These are phyloP conservation scores for Galerucella nymphaeae DNA, from an alignment of 2,888 invertebrate species.

Conservation along the genomic window DNA sequence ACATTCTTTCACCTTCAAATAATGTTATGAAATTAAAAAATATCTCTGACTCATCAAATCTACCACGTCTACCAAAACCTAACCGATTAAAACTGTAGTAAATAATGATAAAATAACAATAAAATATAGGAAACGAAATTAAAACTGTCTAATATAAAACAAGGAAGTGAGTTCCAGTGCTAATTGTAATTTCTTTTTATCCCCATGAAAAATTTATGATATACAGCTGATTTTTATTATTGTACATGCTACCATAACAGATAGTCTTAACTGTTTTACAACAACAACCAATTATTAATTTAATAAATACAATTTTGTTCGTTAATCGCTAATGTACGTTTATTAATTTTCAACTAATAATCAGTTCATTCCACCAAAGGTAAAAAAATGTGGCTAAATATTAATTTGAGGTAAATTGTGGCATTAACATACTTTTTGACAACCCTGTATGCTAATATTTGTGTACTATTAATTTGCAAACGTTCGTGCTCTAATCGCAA, in stretches of 20 bases:
- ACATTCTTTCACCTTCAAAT: no score
- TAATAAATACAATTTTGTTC: neutral
- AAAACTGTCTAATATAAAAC: neutral
- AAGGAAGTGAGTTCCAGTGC: neutral
- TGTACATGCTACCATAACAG: neutral
- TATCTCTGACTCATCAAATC: neutral
- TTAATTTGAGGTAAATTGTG: no score
- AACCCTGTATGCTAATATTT: neutral
- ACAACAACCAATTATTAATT: neutral
- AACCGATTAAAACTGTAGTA: neutral
- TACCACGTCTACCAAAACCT: neutral
- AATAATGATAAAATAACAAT: neutral
- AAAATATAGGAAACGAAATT: conserved; percentile 6
- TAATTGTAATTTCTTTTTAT: neutral
- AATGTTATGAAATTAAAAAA: no score
- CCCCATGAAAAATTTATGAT: neutral
- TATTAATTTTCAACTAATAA: neutral
- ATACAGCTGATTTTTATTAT: conserved; percentile 2
- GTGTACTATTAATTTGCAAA: conserved; percentile 10
- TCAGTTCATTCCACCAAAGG: neutral
- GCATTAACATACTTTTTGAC: no score
- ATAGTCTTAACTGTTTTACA: neutral
- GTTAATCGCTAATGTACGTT: neutral
- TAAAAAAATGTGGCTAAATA: neutral
- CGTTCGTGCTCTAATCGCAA: conserved; percentile 40